Conservation (phyloP, 2,113 vertebrate genomes). For the Lanius collurio region DNA sequence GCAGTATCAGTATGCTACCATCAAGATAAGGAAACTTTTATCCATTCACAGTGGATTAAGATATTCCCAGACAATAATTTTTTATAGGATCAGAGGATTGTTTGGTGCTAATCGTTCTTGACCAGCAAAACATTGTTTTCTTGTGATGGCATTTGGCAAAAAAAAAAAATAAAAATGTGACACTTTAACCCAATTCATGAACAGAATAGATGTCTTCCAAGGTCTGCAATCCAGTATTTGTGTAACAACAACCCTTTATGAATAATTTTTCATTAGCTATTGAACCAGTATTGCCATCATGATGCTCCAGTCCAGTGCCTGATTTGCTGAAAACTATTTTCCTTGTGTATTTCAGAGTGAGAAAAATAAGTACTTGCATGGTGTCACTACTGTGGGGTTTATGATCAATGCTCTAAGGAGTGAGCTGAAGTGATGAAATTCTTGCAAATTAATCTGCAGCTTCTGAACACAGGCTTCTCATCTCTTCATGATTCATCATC, state of each 20-base stretch:
- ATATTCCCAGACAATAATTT: background rate
- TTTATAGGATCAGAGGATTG: background rate
- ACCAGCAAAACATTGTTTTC: background rate
- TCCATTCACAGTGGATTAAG: background rate
- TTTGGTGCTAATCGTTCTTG: background rate
- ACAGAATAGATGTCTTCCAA: background rate
- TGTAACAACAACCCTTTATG: background rate
- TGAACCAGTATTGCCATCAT: background rate
- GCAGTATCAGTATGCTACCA: background rate
- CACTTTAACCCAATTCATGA: background rate
- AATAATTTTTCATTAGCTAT: background rate
- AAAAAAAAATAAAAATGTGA: background rate
- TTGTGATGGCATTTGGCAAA: background rate
- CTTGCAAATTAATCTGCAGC: constrained; percentile 19
- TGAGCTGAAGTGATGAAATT: background rate
- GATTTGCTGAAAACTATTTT: background rate
- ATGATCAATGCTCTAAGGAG: background rate
- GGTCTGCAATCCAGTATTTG: background rate
- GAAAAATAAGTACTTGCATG: background rate
- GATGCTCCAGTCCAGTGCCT: background rate
- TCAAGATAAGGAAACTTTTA: background rate
- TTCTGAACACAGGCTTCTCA: background rate
- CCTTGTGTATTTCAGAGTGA: background rate
- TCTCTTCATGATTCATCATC: background rate
- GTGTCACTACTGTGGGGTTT: background rate